A percentile compares a stretch with the other conserved stretches of the same genome.
Evolutionary conservation across 2,888 invertebrate species (phyloP).

Genomic region (Steinernema hermaphroditum): DNA sequence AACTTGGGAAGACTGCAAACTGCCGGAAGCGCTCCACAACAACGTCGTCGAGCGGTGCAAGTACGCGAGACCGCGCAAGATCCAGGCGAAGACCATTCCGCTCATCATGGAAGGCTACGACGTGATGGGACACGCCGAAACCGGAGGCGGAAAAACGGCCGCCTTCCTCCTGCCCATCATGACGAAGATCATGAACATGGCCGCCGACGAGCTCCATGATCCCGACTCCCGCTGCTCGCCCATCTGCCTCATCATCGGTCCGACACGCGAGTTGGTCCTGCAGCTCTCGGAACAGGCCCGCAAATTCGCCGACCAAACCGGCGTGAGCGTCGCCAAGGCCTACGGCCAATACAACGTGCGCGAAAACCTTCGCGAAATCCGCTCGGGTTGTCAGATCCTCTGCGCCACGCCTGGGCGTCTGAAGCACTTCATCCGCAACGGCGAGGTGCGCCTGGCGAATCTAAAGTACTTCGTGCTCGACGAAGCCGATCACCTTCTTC

Average conservation of each 20-base stretch:
- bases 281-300: constrained; percentile 74
- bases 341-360: constrained; percentile 31
- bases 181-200: constrained; percentile 68
- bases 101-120: constrained; percentile 78
- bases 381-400: constrained; percentile 74
- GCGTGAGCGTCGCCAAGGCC: constrained; percentile 33
- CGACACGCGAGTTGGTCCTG: constrained; percentile 85
- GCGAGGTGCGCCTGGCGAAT: constrained; percentile 67
- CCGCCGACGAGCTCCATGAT: too few species aligned
- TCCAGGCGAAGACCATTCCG: constrained; percentile 88
- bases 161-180: constrained; percentile 90
- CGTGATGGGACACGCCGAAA: constrained; percentile 95
- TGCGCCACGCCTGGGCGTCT: constrained; percentile 34
- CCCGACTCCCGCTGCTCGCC: constrained; percentile 70
- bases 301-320: constrained; percentile 42
- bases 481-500: constrained; percentile 81
- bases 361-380: neutral
- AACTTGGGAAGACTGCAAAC: constrained; percentile 26
- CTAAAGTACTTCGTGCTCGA: constrained; percentile 77
- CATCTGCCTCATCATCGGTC: constrained; percentile 82
- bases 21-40: constrained; percentile 31
- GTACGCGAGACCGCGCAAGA: constrained; percentile 85
- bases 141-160: constrained; percentile 96
- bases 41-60: constrained; percentile 67
- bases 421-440: constrained; percentile 19